Percentiles rank a stretch among this genome's conserved stretches.
Evolutionary conservation across 2,888 invertebrate species (phyloP).

Genomic region (Trichacis sp.): DNA sequence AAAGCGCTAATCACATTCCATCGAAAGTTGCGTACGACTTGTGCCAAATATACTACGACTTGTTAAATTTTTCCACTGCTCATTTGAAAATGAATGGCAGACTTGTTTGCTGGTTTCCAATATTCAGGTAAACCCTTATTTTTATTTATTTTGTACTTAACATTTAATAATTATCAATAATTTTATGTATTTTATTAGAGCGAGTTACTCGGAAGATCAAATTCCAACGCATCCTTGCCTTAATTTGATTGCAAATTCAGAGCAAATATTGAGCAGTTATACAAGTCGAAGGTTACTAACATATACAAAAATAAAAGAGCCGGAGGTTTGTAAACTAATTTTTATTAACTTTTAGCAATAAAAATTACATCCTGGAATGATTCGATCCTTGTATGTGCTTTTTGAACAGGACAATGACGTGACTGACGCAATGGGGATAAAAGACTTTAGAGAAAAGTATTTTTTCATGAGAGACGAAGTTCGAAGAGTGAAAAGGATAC

Average conservation of each 20-base stretch:
- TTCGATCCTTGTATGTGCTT: no score
- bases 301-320: constrained; percentile 81
- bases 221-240: constrained; percentile 88
- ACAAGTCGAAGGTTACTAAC: constrained; percentile 88
- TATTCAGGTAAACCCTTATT: constrained; percentile 84
- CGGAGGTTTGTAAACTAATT: no score
- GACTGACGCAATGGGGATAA: constrained; percentile 58
- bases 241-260: constrained; percentile 83
- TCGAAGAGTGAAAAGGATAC: constrained; percentile 73
- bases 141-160: no score
- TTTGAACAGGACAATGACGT: constrained; percentile 48
- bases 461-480: constrained; percentile 78
- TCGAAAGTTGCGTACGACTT: constrained; percentile 89
- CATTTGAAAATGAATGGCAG: constrained; percentile 82
- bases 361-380: no score
- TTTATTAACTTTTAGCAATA: no score
- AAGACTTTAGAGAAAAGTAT: constrained; percentile 77
- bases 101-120: constrained; percentile 96
- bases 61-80: constrained; percentile 84
- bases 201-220: constrained; percentile 78
- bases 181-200: no score
- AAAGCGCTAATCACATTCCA: constrained; percentile 80
- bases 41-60: constrained; percentile 84
- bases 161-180: no score
- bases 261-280: constrained; percentile 86